Conservation (phyloP, 2,113 vertebrate genomes). For the Panthera leo region DNA sequence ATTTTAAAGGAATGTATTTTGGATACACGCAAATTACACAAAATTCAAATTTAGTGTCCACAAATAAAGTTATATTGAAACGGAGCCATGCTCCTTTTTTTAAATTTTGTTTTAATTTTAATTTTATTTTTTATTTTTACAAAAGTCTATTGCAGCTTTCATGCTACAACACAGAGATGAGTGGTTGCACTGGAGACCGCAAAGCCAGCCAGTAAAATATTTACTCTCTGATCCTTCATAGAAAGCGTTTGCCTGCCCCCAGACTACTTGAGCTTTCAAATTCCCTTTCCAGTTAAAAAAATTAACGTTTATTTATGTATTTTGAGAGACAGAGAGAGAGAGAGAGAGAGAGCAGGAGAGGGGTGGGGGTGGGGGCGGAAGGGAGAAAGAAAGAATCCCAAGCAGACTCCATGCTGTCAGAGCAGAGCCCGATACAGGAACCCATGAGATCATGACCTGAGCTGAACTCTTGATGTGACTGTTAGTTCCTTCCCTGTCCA, state of each 20-base stretch:
- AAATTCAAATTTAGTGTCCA: not conserved
- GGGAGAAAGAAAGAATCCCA: too few species aligned
- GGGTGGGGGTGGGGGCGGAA: accelerated
- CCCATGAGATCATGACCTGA: too few species aligned
- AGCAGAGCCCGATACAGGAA: too few species aligned
- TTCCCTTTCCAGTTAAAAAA: not conserved
- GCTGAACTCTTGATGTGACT: not conserved
- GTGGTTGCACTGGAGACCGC: accelerated
- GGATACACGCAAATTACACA: not conserved
- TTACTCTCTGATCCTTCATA: not conserved
- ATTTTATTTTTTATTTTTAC: not conserved
- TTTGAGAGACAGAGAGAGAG: too few species aligned
- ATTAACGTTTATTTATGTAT: too few species aligned
- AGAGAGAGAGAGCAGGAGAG: too few species aligned
- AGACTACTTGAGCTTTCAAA: not conserved
- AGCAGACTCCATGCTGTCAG: too few species aligned
- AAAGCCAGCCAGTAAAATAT: not conserved
- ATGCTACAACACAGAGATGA: not conserved
- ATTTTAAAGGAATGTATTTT: not conserved
- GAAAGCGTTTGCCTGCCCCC: not conserved
- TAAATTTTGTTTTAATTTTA: not conserved
- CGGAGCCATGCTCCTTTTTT: not conserved
- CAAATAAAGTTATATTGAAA: conserved; percentile 2
- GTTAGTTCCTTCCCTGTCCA: not conserved
- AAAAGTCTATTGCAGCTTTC: not conserved